Evolutionary conservation across 1,140 invertebrate genomes (phyloP).

Genomic region (Euglossa dilemma): DNA sequence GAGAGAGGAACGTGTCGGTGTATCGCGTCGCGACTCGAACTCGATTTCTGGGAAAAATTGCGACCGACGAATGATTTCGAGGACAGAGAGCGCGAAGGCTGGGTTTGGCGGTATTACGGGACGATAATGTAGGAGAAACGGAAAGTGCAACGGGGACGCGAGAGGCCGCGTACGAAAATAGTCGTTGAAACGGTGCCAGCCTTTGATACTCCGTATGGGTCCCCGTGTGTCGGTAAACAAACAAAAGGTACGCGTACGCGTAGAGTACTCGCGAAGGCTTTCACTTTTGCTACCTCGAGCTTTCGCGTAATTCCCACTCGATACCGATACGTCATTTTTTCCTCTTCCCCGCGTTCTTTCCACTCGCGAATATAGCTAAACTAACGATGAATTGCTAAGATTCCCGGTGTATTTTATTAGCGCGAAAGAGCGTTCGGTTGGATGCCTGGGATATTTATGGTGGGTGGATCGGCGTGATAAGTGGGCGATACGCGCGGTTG

Average conservation of each 20-base stretch:
- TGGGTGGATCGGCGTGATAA: conserved; percentile 23
- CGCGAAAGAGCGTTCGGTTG: conserved; percentile 19
- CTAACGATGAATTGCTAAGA: background rate
- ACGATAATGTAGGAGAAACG: background rate
- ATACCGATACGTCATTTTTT: too few species aligned
- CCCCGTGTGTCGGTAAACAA: conserved; percentile 63
- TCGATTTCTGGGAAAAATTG: background rate
- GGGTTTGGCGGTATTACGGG: conserved; percentile 4
- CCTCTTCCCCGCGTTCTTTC: too few species aligned
- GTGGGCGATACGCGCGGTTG: conserved; percentile 29
- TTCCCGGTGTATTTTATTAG: conserved; percentile 16
- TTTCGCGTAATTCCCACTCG: conserved; percentile 5
- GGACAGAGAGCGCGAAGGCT: background rate
- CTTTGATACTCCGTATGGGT: conserved; percentile 57
- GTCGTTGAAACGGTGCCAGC: conserved; percentile 73
- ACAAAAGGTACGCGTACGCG: conserved; percentile 46
- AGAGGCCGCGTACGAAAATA: conserved; percentile 70
- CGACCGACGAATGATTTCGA: background rate
- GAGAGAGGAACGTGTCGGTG: too few species aligned
- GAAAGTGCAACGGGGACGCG: conserved; percentile 40
- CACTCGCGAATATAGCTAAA: too few species aligned
- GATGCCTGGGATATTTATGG: conserved; percentile 72
- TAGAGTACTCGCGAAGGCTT: background rate
- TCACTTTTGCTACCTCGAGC: background rate
- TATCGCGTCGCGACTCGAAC: background rate